These are phyloP conservation scores for Neosilurus hyrtlii DNA, from an alignment of 2,797 vertebrate genomes.

Conservation along the genomic window DNA sequence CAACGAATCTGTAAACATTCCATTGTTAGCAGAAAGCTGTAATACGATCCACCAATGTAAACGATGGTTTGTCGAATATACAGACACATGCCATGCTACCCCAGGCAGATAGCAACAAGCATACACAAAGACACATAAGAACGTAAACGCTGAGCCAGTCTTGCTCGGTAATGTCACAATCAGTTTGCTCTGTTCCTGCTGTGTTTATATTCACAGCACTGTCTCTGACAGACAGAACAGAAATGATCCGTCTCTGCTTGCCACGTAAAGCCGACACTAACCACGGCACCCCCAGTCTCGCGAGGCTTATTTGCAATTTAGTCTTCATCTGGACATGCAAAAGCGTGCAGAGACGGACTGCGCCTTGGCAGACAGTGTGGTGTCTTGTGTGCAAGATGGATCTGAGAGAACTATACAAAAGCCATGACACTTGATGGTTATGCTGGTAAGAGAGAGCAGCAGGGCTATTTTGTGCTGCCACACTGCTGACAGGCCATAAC, in stretches of 20 bases:
- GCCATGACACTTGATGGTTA: conserved; percentile 55
- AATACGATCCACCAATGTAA: conserved; percentile 23
- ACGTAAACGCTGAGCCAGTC: conserved; percentile 19
- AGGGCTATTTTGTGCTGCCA: conserved; percentile 59
- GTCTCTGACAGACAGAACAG: conserved; percentile 14
- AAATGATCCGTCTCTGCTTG: conserved; percentile 41
- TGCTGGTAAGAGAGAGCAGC: conserved; percentile 55
- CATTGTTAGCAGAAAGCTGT: conserved; percentile 15
- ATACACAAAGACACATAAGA: conserved; percentile 27
- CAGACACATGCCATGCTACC: conserved; percentile 13
- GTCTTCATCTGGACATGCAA: conserved; percentile 39
- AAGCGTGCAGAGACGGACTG: conserved; percentile 15
- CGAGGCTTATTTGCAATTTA: conserved; percentile 46
- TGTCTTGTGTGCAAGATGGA: background rate
- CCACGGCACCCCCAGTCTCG: conserved; percentile 31
- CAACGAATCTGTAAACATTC: background rate
- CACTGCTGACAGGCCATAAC: conserved; percentile 60
- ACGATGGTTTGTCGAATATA: conserved; percentile 36
- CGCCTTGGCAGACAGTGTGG: conserved; percentile 25
- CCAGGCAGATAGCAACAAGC: conserved; percentile 14
- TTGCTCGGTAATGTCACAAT: conserved; percentile 20
- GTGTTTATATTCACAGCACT: conserved; percentile 46
- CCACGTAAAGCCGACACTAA: conserved; percentile 30
- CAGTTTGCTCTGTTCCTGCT: conserved; percentile 24
- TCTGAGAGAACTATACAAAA: conserved; percentile 55